Base-by-base conservation (phyloP, 2,797 vertebrate genomes). In the Odontamblyopus lacepedii region DNA sequence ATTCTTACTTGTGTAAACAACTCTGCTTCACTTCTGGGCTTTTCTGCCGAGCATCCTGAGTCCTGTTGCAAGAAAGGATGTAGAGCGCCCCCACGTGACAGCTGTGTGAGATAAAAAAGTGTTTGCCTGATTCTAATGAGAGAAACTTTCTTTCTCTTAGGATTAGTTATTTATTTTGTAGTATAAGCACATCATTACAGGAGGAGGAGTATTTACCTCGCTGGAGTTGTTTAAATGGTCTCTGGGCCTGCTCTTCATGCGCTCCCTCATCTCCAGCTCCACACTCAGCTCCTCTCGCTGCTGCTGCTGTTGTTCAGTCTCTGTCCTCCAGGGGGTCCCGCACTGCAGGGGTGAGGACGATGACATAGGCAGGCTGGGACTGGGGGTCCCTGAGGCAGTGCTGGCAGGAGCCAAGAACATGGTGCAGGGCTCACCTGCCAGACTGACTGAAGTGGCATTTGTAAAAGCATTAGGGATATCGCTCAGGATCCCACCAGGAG, bases 51-150 rank as follows among this genome's bases (percentile, higher is more conserved):
- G 76, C 86, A 89, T 88, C 91, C 92, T 59, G 89, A 77, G 69
- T 94, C 94, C 92, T 93, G 93, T 92, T 94, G 94, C 93, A 95
- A 92, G 92, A 94, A 95, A 0, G 92, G 93, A 93, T 95, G 94
- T 63, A 94, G 91, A 70, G 92, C 79, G 83, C 78, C 89, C 57
- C 83, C 89, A 71, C 89, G 85, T 56, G 88, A 72, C 91, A 94
- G 74, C 3, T 44, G 27, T 38, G 69, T 12, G 59, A 27, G 18
- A 74, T 11, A 51, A 76, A 68, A 44, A 11, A 13, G n/a, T 48
- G 3, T 48, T 44, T 44, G 63, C 26, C 35, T 27, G 62, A 23
- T 23, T 26, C 16, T n/a, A 5, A 5, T 15, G 29, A 2, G 13
- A 62, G 30, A 62, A n/a, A 60, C n/a, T 60, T 29, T 59, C 26